These are phyloP conservation scores for Thumatha senex DNA, from an alignment of 2,888 invertebrate genomes.

Conservation along the genomic window DNA sequence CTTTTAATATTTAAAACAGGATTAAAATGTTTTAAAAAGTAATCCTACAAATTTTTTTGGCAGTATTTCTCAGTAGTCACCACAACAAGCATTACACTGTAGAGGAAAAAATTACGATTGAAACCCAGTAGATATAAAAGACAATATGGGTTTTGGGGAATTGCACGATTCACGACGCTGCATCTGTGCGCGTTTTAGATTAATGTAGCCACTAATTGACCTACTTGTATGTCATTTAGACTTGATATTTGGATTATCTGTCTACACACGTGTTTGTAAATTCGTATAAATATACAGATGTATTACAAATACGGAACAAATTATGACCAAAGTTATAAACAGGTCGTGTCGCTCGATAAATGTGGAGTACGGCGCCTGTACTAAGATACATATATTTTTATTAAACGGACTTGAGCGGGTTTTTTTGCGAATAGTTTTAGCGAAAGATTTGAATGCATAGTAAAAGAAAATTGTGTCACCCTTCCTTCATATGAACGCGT, in stretches of 20 bases:
- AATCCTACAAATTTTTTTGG: too few relatives aligned
- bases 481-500: too few relatives aligned
- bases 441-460: too few relatives aligned
- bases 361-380: constrained; percentile 23
- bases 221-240: constrained; percentile 46
- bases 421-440: too few relatives aligned
- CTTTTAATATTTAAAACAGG: too few relatives aligned
- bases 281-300: constrained; percentile 29
- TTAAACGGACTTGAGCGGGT: not conserved
- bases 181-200: constrained; percentile 26
- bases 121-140: too few relatives aligned
- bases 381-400: not conserved
- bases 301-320: constrained; percentile 64
- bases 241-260: constrained; percentile 38
- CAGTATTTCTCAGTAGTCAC: too few relatives aligned
- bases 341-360: constrained; percentile 64
- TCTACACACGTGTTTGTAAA: constrained; percentile 35
- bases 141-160: not conserved
- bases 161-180: not conserved
- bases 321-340: constrained; percentile 74
- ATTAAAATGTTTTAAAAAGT: too few relatives aligned
- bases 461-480: too few relatives aligned
- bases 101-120: too few relatives aligned
- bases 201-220: constrained; percentile 39
- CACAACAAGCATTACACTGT: too few relatives aligned